A percentile compares a stretch with the other conserved stretches of the same genome.
Evolutionary conservation across 1,140 invertebrate species (phyloP).

Genomic region (Diorhabda elongata): DNA sequence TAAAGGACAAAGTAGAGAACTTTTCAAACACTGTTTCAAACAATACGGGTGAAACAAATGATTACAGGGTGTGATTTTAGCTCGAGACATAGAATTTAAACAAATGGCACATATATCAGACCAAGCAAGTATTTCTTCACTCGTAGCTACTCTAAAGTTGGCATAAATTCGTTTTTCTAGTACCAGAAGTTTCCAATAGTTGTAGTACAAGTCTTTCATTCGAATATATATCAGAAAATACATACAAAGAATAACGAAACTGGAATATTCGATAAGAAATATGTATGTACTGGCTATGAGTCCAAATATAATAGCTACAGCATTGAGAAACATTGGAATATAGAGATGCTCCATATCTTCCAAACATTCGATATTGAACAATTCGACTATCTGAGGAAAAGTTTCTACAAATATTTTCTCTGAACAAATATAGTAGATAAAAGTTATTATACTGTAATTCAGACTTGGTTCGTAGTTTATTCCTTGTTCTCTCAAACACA

Average conservation of each 20-base stretch:
- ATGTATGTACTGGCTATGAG: slow-evolving; percentile 22
- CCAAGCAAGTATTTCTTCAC: slow-evolving; percentile 58
- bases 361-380: slow-evolving; percentile 55
- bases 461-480: slow-evolving; percentile 64
- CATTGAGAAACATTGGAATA: slow-evolving; percentile 57
- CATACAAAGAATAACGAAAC: slow-evolving; percentile 47
- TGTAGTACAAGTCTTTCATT: slow-evolving; percentile 56
- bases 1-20: slow-evolving; percentile 64
- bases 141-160: slow-evolving; percentile 60
- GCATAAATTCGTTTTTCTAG: slow-evolving; percentile 56
- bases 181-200: slow-evolving; percentile 53
- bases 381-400: slow-evolving; percentile 52
- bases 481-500: slow-evolving; percentile 70
- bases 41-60: slow-evolving; percentile 74
- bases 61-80: slow-evolving; percentile 67
- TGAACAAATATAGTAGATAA: slow-evolving; percentile 51
- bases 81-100: slow-evolving; percentile 61
- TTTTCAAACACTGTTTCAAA: slow-evolving; percentile 63
- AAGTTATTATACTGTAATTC: slow-evolving; percentile 59
- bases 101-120: slow-evolving; percentile 75
- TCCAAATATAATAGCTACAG: slow-evolving; percentile 52
- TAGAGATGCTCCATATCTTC: slow-evolving; percentile 64
- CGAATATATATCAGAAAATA: slow-evolving; percentile 66
- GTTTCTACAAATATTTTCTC: slow-evolving; percentile 64
- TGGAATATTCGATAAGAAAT: slow-evolving; percentile 24